Evolutionary conservation across 2,797 vertebrate species (phyloP), one percentile per base, ranked within the genome.

Genomic region (Pterois miles): DNA sequence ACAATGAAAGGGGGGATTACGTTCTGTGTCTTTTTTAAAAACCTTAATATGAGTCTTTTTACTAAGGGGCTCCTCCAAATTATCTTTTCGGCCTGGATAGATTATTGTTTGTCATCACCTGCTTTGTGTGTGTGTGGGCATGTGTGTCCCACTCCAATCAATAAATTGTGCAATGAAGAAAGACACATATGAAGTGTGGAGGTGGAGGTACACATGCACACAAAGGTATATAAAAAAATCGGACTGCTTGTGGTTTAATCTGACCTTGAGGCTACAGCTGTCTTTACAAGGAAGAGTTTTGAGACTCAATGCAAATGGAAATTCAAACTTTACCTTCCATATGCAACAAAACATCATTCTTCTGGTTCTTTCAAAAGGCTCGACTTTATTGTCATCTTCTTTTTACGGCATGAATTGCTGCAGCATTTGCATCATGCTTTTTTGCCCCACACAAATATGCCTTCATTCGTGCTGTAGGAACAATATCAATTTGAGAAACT

Each of bases 71-170:
- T 75, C 40, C 16, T 31, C n/a, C 70, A 80, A 76, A 85, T 73
- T 0, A 84, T 76, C 52, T 84, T 58, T 78, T 76, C 1, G 1
- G 75, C 56, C 31, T 48, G 14, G 70, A 62, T 38, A 50, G 59
- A 79, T 71, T 60, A 64, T 65, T 64, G 27, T 86, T 76, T 20
- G 80, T 80, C 76, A 43, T 40, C 29, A 29, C 58, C 25, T 36
- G 57, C 22, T 77, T 20, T 57, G 29, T 65, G 52, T 12, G 2
- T 46, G 72, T 57, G 56, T 57, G 48, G 54, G 57, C 0, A 23
- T 8, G 48, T 25, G 1, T 81, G 70, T 76, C 38, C 43, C 57
- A 67, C 46, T 62, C 64, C 25, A 59, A 64, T 50, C 22, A 68
- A 72, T 50, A 58, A 43, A 77, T 68, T 23, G 65, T 10, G 23